Base-by-base conservation (phyloP, 2,888 invertebrate genomes). In the Campoletis raptor region DNA sequence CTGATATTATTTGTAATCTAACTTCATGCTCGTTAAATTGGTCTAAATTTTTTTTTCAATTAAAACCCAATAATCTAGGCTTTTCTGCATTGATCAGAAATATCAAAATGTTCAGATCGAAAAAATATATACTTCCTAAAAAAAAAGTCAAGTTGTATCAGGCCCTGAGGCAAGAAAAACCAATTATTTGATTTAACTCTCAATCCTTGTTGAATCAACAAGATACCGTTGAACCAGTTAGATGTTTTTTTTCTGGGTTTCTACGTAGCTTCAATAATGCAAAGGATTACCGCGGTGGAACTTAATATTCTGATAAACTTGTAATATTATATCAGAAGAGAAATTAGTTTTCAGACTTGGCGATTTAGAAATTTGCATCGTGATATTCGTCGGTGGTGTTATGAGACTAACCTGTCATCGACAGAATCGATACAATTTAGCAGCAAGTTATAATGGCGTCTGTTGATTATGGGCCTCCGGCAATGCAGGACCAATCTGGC, bases 381-480 rank as follows among this genome's bases (percentile, higher is more conserved):
- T 30, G 12, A 61, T 61, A 61, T 30, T 61, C 30, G 30, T 61
- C 30, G 61, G 30, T 30, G 61, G 15, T 30, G 15, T 61, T 24
- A 45, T 37, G 61, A 21, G n/a, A 21, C 36, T 57, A 6, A 52
- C 21, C 73, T 54, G 73, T 73, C 73, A 76, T 42, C 74, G 74
- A 30, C 74, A 76, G 74, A 76, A 57, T 42, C 61, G 61, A 61
- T 76, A 76, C 74, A 42, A 76, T 76, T 76, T 37, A 76, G 42
- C 30, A 18, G 74, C 61, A 61, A 61, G 57, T 48, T 54, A 73
- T 52, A 73, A 21, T 52, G 21, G 73, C 73, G 52, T 73, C 73
- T 73, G 73, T 73, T 73, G 61, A 61, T 61, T 48, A 74, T 61
- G 76, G 10, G 48, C 76, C 30, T 42, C 64, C 30, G 64, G 45